A percentile compares a stretch with the other conserved stretches of the same genome.
phyloP scores from a whole-genome alignment of 2,888 invertebrate genomes.

The Mellilla xanthometata region DNA sequence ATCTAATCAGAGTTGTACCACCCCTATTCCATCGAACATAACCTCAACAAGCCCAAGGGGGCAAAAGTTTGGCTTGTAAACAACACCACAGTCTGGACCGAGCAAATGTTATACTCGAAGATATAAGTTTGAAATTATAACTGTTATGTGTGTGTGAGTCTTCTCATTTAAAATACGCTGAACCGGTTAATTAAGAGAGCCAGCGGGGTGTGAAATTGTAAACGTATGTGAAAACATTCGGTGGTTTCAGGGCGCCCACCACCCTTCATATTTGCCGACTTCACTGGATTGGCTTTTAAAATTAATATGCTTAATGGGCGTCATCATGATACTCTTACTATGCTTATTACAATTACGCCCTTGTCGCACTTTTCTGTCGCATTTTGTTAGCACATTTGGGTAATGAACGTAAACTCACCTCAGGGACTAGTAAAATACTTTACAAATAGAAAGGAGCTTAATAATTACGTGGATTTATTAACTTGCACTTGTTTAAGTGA shows the following conservation, averaged over 20 bases:
- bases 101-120: constrained; percentile 44
- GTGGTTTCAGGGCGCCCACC: constrained; percentile 46
- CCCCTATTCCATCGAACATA: constrained; percentile 30
- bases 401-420: neutral
- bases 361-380: constrained; percentile 4
- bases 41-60: constrained; percentile 31
- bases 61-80: constrained; percentile 42
- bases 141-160: constrained; percentile 40
- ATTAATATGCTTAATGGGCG: constrained; percentile 29
- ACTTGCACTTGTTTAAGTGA: no score
- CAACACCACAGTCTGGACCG: constrained; percentile 36
- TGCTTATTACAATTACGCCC: constrained; percentile 9
- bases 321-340: constrained; percentile 2
- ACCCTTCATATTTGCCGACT: constrained; percentile 39
- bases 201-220: constrained; percentile 70
- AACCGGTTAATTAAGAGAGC: constrained; percentile 68
- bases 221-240: constrained; percentile 66
- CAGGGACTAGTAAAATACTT: neutral
- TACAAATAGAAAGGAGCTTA: no score
- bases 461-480: no score
- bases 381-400: constrained; percentile 1
- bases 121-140: constrained; percentile 50
- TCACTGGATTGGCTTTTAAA: constrained; percentile 39
- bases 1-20: no score
- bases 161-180: constrained; percentile 66